phyloP scores from a whole-genome alignment of 1,140 invertebrate genomes.

The Argopecten irradians region DNA sequence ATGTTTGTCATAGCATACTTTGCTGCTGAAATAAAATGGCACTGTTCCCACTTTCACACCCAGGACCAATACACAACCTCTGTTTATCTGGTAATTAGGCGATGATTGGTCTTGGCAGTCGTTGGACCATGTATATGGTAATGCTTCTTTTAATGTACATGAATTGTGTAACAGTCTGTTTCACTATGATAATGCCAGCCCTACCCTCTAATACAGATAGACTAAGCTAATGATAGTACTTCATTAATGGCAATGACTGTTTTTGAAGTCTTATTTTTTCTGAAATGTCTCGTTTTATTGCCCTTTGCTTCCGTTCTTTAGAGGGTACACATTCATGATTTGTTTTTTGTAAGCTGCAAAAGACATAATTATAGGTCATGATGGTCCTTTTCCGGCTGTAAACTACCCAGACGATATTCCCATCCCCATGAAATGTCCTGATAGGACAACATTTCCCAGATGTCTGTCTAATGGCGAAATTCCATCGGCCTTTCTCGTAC shows the following conservation, averaged over 20 bases:
- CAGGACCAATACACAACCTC: neutral
- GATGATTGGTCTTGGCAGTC: neutral
- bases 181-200: neutral
- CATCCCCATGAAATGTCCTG: neutral
- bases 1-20: neutral
- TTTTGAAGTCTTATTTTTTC: neutral
- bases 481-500: neutral
- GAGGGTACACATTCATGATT: neutral
- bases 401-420: neutral
- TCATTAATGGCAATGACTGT: neutral
- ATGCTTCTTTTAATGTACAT: neutral
- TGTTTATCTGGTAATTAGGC: neutral
- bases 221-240: neutral
- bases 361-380: neutral
- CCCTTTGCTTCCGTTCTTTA: neutral
- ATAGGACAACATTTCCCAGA: neutral
- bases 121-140: neutral
- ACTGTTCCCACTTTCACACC: neutral
- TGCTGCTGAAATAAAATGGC: neutral
- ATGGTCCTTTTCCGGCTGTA: neutral
- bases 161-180: neutral
- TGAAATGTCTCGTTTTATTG: neutral
- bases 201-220: neutral
- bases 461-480: neutral
- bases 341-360: neutral